Evolutionary conservation across 2,888 invertebrate species (phyloP).

Genomic region (Orthosia cruda): DNA sequence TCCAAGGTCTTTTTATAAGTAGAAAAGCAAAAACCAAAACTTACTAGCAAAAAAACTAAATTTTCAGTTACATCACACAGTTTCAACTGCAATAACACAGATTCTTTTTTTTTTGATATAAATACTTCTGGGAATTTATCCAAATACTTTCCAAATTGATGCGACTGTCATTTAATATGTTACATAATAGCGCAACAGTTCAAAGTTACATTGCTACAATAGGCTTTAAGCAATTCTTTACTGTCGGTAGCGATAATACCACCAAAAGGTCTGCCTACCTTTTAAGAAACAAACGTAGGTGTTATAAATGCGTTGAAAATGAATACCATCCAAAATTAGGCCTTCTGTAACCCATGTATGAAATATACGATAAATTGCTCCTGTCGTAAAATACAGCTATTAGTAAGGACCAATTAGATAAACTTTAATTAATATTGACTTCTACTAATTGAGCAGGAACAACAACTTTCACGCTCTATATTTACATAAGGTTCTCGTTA

Average conservation of each 20-base stretch:
- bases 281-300: conserved; percentile 39
- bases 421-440: conserved; percentile 37
- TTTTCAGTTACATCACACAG: background rate
- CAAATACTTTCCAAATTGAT: background rate
- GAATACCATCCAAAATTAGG: conserved; percentile 38
- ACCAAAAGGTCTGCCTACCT: conserved; percentile 13
- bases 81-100: background rate
- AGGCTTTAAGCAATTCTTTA: conserved; percentile 39
- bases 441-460: conserved; percentile 44
- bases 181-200: background rate
- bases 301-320: conserved; percentile 28
- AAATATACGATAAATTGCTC: conserved; percentile 15
- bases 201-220: conserved; percentile 14
- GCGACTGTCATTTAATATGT: background rate
- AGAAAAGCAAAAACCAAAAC: background rate
- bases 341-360: conserved; percentile 13
- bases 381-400: conserved; percentile 24
- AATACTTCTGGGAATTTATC: too few relatives aligned
- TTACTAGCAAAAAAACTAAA: background rate
- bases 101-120: background rate
- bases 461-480: conserved; percentile 50
- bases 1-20: background rate
- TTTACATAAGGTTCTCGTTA: conserved; percentile 43
- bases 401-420: conserved; percentile 49
- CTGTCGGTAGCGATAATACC: conserved; percentile 13